Conservation (phyloP, 2,113 vertebrate genomes). For the Ranitomeya variabilis region DNA sequence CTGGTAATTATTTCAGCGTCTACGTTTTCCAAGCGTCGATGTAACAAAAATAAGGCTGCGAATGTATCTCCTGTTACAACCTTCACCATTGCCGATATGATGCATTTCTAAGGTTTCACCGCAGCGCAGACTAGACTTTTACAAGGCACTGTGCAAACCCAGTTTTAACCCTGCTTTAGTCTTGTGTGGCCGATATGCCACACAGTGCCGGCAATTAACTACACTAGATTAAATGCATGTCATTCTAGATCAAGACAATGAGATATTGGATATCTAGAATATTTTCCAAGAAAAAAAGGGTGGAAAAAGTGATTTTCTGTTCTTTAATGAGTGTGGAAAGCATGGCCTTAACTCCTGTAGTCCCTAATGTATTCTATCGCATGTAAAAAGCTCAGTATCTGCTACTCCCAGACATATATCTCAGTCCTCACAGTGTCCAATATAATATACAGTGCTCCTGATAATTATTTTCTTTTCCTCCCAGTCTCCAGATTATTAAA, state of each 20-base stretch:
- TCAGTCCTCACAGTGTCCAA: background rate
- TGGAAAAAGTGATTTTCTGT: background rate
- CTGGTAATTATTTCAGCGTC: background rate
- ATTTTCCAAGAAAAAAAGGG: conserved; percentile 8
- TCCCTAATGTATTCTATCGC: background rate
- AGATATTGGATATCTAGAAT: conserved; percentile 13
- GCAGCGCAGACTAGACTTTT: background rate
- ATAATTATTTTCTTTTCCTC: background rate
- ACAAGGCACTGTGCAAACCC: background rate
- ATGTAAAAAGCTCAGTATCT: background rate
- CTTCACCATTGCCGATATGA: background rate
- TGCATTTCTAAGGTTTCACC: background rate
- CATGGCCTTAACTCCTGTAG: background rate
- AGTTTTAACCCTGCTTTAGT: conserved; percentile 24
- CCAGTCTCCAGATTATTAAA: background rate
- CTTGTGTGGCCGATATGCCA: conserved; percentile 38
- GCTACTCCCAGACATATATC: background rate
- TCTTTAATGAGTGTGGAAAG: background rate
- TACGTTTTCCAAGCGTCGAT: background rate
- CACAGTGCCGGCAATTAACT: conserved; percentile 38
- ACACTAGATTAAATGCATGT: conserved; percentile 46
- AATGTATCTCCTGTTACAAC: background rate
- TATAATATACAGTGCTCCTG: background rate
- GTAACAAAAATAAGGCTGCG: background rate
- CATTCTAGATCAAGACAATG: conserved; percentile 41